A percentile compares a stretch with the other conserved stretches of the same genome.
These are phyloP conservation scores for Toxotes chatareus DNA, from an alignment of 2,113 vertebrate species.

Conservation along the genomic window DNA sequence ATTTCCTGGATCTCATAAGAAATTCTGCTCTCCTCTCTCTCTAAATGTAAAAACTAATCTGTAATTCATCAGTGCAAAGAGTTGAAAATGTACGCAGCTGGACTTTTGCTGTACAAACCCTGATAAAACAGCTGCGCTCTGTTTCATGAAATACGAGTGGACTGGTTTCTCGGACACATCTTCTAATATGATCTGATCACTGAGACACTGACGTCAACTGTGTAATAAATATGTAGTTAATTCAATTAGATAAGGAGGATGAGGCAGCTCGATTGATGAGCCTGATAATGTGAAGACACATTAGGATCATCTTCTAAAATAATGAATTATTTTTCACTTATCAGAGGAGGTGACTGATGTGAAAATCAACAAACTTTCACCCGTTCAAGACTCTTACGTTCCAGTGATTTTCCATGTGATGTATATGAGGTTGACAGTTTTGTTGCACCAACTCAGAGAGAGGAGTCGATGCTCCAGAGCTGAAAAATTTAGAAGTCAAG, in stretches of 20 bases:
- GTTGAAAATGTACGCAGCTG: too few relatives aligned
- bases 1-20: background rate
- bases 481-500: background rate
- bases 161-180: conserved; percentile 2
- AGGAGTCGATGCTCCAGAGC: background rate
- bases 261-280: background rate
- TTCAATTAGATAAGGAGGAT: conserved; percentile 12
- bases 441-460: background rate
- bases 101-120: background rate
- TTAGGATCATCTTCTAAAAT: background rate
- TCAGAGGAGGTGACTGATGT: background rate
- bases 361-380: too few relatives aligned
- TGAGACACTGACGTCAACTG: background rate
- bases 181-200: conserved; percentile 21
- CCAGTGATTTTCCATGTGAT: too few relatives aligned
- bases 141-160: conserved; percentile 6
- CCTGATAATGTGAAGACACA: conserved; percentile 2
- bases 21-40: background rate
- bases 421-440: too few relatives aligned
- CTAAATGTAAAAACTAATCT: too few relatives aligned
- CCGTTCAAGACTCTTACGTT: too few relatives aligned
- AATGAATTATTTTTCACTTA: background rate
- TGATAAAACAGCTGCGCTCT: background rate
- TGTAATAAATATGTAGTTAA: conserved; percentile 11
- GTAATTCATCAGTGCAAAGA: too few relatives aligned